A percentile compares a stretch with the other conserved stretches of the same genome.
phyloP scores from a whole-genome alignment of 2,113 vertebrate genomes.

The Alligator mississippiensis region DNA sequence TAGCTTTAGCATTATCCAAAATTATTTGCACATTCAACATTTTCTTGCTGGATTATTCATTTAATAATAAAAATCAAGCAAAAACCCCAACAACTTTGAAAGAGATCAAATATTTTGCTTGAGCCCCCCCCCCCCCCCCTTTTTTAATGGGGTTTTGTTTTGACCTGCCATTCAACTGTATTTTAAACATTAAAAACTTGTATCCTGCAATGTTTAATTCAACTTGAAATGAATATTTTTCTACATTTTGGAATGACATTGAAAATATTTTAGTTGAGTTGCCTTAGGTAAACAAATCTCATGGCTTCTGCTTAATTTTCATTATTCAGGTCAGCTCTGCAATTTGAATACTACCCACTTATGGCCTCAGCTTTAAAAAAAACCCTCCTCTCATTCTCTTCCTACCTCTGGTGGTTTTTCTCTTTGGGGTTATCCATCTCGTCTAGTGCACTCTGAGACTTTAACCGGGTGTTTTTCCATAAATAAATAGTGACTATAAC shows the following conservation, averaged over 20 bases:
- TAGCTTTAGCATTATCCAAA: not conserved
- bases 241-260: too few relatives aligned
- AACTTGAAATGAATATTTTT: too few relatives aligned
- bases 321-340: too few relatives aligned
- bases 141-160: too few relatives aligned
- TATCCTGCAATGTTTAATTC: too few relatives aligned
- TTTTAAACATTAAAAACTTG: too few relatives aligned
- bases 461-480: not conserved
- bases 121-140: too few relatives aligned
- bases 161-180: too few relatives aligned
- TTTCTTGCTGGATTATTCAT: not conserved
- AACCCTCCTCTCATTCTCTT: not conserved
- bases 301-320: too few relatives aligned
- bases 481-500: not conserved
- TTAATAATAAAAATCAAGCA: accelerated
- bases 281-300: too few relatives aligned
- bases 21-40: accelerated
- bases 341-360: not conserved
- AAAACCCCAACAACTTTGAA: not conserved
- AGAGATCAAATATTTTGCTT: not conserved
- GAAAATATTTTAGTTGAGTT: too few relatives aligned
- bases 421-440: not conserved
- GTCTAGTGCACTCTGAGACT: not conserved
- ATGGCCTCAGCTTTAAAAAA: not conserved
- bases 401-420: not conserved